These are phyloP conservation scores for Andrena fulva DNA, from an alignment of 2,888 invertebrate genomes.

Conservation along the genomic window DNA sequence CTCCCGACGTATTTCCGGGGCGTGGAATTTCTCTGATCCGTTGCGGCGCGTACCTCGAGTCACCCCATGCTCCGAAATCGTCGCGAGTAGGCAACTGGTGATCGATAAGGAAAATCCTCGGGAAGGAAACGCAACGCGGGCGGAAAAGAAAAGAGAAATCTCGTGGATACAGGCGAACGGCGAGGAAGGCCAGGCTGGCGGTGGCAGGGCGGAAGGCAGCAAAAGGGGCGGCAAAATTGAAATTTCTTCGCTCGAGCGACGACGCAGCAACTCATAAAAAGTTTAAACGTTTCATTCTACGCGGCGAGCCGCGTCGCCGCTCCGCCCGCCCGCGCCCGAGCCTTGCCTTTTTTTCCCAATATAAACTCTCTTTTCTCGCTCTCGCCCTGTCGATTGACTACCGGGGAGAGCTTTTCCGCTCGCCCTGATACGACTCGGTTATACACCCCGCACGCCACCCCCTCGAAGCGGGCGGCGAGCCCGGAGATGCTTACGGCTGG, in stretches of 20 bases:
- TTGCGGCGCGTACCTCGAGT: not conserved
- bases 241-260: slow-evolving; percentile 84
- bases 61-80: not conserved
- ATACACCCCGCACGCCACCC: slow-evolving; percentile 45
- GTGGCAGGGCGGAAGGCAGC: slow-evolving; percentile 48
- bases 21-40: not conserved
- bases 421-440: slow-evolving; percentile 70
- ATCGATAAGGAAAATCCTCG: slow-evolving; percentile 32
- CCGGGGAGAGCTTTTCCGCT: slow-evolving; percentile 67
- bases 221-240: slow-evolving; percentile 82
- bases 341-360: slow-evolving; percentile 78
- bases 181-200: slow-evolving; percentile 39
- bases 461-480: slow-evolving; percentile 31
- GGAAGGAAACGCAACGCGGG: slow-evolving; percentile 13
- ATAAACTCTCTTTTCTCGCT: slow-evolving; percentile 78
- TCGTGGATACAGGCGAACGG: slow-evolving; percentile 18
- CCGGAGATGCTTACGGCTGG: slow-evolving; percentile 77
- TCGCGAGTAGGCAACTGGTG: not conserved
- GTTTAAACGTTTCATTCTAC: slow-evolving; percentile 82
- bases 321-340: slow-evolving; percentile 48
- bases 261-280: slow-evolving; percentile 85
- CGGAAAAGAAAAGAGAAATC: not conserved
- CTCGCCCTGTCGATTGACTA: slow-evolving; percentile 80
- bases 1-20: not conserved
- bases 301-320: slow-evolving; percentile 75